Base-by-base conservation (phyloP, 2,113 vertebrate genomes). In the Sminthopsis crassicaudata region DNA sequence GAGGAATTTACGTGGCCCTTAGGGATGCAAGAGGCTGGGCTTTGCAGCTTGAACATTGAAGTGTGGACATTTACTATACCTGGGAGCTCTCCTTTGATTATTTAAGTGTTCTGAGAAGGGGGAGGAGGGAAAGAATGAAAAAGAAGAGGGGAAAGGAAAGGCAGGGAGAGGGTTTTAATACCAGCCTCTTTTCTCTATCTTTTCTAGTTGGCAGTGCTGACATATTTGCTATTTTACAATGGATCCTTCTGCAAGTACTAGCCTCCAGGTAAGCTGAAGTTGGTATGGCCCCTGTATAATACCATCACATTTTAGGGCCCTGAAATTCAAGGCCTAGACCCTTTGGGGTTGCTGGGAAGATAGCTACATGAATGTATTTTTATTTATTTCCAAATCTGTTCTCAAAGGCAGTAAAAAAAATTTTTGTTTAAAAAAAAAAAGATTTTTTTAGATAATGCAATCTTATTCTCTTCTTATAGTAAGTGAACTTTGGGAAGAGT, bases 391-490 rank as follows among this genome's bases (percentile, higher is more conserved):
- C 67, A 84, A 84, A 23, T 84, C 16, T 84, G 67, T n/a, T 84
- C 7, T 84, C n/a, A 42, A 7, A 84, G 16, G n/a, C 16, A 76
- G 60, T n/a, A 76, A 84, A 19, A 76, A n/a, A 19, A 8, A 42
- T 84, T 57, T 27, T 42, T 42, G 2, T 14, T n/a, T n/a, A n/a
- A n/a, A 76, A 76, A 23, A 57, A 60, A 12, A 60, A 60, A 12
- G 19, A 2, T 42, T 42, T 96, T 55, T 96, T 98, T 96, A 98
- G 98, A 95, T 97, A 97, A 46, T 98, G 97, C 0, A 16, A 97
- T 96, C 97, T 98, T 97, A 97, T 96, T 91, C 96, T 98, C 91
- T 98, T 97, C 91, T 97, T 76, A 0, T 98, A 98, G 98, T 98
- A 97, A 98, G 98, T 98, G 98, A 0, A 2, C 90, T 95, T 84